phyloP scores from a whole-genome alignment of 2,113 vertebrate genomes.

The Thunnus thynnus region DNA sequence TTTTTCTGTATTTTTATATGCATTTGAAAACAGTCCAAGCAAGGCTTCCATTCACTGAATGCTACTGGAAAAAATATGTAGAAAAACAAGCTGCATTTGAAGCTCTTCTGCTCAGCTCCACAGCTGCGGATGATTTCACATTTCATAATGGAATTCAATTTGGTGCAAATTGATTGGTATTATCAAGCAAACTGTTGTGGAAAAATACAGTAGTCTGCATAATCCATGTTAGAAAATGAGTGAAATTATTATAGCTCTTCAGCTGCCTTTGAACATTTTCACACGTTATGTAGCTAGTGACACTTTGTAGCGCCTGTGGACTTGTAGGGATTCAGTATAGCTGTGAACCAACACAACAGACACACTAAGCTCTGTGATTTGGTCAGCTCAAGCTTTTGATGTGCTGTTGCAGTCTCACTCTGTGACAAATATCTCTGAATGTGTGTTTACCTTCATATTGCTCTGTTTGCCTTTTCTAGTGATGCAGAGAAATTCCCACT shows the following conservation, averaged over 20 bases:
- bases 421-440: slow-evolving; percentile 22
- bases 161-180: slow-evolving; percentile 28
- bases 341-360: slow-evolving; percentile 15
- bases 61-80: neutral
- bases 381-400: slow-evolving; percentile 27
- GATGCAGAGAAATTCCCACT: neutral
- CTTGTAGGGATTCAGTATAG: slow-evolving; percentile 2
- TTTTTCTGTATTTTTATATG: neutral
- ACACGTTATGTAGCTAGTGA: slow-evolving; percentile 16
- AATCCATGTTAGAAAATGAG: slow-evolving; percentile 35
- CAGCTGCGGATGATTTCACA: slow-evolving; percentile 20
- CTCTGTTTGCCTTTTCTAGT: slow-evolving; percentile 14
- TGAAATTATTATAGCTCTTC: slow-evolving; percentile 20
- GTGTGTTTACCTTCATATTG: neutral
- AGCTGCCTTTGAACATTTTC: slow-evolving; percentile 34
- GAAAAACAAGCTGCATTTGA: slow-evolving; percentile 4
- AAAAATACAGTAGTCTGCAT: slow-evolving; percentile 7
- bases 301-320: slow-evolving; percentile 27
- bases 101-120: neutral
- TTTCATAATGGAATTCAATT: slow-evolving; percentile 31
- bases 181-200: slow-evolving; percentile 13
- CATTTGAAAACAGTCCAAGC: slow-evolving; percentile 9
- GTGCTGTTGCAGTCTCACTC: neutral
- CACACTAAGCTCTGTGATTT: slow-evolving; percentile 1
- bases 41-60: neutral